Evolutionary conservation across 1,140 invertebrate species (phyloP).

Genomic region (Dreissena rostriformis): DNA sequence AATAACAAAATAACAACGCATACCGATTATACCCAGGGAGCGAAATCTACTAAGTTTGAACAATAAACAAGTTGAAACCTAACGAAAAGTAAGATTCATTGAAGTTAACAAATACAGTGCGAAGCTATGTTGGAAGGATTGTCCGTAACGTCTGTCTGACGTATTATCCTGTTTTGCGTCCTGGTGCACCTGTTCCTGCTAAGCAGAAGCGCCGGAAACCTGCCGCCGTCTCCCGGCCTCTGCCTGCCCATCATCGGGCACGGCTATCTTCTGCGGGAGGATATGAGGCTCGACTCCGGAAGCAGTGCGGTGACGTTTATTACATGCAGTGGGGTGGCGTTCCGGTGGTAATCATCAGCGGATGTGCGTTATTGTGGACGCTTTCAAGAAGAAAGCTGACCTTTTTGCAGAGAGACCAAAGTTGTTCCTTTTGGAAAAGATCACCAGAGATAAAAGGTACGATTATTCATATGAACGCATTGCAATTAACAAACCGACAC

Average conservation of each 20-base stretch:
- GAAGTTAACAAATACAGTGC: no score
- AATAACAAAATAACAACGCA: no score
- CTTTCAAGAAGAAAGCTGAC: slow-evolving; percentile 26
- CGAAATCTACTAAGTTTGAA: no score
- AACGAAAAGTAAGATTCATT: no score
- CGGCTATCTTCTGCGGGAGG: slow-evolving; percentile 13
- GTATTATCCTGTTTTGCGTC: no score
- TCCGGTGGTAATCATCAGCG: neutral
- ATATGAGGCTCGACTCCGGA: slow-evolving; percentile 25
- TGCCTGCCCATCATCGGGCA: slow-evolving; percentile 34
- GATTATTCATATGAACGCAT: neutral
- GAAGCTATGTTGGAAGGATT: no score
- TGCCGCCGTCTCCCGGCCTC: slow-evolving; percentile 29
- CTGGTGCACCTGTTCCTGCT: no score
- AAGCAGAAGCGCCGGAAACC: no score
- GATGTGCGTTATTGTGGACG: slow-evolving; percentile 26
- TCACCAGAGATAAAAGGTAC: slow-evolving; percentile 14
- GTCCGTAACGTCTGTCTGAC: no score
- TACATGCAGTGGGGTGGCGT: slow-evolving; percentile 4
- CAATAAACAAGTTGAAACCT: no score
- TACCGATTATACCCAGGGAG: no score
- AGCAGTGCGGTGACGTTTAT: slow-evolving; percentile 34
- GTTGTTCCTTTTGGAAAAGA: slow-evolving; percentile 13
- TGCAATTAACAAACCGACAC: neutral
- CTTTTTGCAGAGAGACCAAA: slow-evolving; percentile 14